phyloP scores from a whole-genome alignment of 2,113 vertebrate genomes.

The Melanerpes aurifrons region DNA sequence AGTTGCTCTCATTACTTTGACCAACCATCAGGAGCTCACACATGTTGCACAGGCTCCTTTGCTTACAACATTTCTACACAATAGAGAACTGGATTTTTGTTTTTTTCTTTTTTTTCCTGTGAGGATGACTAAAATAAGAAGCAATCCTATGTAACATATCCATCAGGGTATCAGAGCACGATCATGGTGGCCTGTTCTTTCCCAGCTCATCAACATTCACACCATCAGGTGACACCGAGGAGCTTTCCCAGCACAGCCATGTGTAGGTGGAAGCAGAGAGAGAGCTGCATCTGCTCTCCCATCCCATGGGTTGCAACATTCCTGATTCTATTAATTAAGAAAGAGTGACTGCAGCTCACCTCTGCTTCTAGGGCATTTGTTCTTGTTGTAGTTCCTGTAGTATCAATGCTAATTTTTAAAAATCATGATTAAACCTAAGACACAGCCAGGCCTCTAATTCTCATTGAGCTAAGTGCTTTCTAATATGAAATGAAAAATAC shows the following conservation, averaged over 20 bases:
- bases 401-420: not conserved
- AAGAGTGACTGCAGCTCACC: not conserved
- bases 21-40: not conserved
- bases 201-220: not conserved
- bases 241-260: not conserved
- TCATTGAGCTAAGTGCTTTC: not conserved
- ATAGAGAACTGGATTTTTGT: accelerated
- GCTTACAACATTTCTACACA: not conserved
- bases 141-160: not conserved
- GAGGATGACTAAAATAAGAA: not conserved
- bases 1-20: not conserved
- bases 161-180: not conserved
- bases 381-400: not conserved
- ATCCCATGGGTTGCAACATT: not conserved
- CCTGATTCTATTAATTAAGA: accelerated
- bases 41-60: not conserved
- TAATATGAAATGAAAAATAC: not conserved
- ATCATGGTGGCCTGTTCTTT: not conserved
- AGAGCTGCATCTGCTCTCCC: not conserved
- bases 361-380: not conserved
- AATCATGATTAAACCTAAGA: not conserved
- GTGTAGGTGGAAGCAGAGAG: not conserved
- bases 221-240: not conserved
- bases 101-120: not conserved
- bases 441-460: not conserved